These are phyloP conservation scores for Stegodyphus dumicola DNA, from an alignment of 1,140 invertebrate species.

Conservation along the genomic window DNA sequence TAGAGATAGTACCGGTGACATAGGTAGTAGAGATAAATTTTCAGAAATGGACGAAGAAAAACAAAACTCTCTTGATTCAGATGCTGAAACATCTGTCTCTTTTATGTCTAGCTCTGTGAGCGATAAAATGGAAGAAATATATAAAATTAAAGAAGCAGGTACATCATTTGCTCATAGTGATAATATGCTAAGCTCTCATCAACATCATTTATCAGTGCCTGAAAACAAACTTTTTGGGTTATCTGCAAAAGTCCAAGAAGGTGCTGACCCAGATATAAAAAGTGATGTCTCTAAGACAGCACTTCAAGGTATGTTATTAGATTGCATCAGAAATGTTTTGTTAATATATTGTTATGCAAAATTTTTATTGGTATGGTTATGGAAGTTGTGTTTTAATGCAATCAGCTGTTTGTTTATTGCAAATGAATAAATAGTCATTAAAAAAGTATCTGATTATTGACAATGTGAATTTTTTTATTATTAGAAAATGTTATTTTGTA, in stretches of 20 bases:
- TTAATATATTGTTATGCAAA: too few relatives aligned
- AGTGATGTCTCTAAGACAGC: slow-evolving; percentile 12
- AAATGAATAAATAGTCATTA: too few relatives aligned
- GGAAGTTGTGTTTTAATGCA: too few relatives aligned
- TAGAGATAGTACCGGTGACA: slow-evolving; percentile 56
- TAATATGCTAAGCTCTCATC: slow-evolving; percentile 8
- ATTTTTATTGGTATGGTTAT: too few relatives aligned
- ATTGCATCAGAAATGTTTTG: too few relatives aligned
- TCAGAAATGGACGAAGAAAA: neutral
- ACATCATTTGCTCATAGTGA: slow-evolving; percentile 47
- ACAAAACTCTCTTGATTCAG: slow-evolving; percentile 1
- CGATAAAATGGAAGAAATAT: slow-evolving; percentile 12
- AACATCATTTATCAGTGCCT: slow-evolving; percentile 48
- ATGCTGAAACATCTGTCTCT: slow-evolving; percentile 17
- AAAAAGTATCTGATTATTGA: too few relatives aligned
- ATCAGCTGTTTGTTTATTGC: too few relatives aligned
- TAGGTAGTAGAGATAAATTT: slow-evolving; percentile 9
- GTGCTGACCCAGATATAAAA: neutral
- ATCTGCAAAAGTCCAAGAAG: neutral
- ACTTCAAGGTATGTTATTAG: neutral
- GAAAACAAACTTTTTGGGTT: slow-evolving; percentile 39
- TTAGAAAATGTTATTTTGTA: too few relatives aligned
- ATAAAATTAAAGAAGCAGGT: slow-evolving; percentile 9
- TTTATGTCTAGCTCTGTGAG: slow-evolving; percentile 26
- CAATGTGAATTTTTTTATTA: too few relatives aligned